Percentiles rank a stretch among this genome's conserved stretches.
Conservation (phyloP, 2,797 vertebrate species). For the Chaetodon trifasciatus region DNA sequence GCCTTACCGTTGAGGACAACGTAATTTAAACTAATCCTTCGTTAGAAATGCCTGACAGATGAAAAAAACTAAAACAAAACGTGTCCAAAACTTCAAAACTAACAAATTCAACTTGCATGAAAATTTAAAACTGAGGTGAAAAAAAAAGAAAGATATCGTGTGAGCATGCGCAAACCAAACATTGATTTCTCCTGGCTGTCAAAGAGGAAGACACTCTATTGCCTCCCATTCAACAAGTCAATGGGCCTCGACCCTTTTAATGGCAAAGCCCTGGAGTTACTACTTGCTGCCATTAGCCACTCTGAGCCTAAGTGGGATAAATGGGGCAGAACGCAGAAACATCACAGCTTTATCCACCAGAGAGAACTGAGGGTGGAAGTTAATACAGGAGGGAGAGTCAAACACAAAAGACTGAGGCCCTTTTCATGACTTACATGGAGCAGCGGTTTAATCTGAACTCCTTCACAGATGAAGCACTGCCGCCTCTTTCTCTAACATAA, state of each 20-base stretch:
- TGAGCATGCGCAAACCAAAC: conserved; percentile 1
- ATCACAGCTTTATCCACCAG: conserved; percentile 43
- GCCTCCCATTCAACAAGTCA: conserved; percentile 58
- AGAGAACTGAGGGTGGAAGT: conserved; percentile 17
- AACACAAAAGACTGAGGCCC: background rate
- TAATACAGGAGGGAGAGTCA: background rate
- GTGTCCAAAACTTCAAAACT: background rate
- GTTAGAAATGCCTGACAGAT: background rate
- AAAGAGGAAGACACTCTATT: conserved; percentile 40
- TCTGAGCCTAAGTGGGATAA: conserved; percentile 57
- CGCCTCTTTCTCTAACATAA: background rate
- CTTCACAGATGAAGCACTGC: background rate
- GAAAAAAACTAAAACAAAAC: background rate
- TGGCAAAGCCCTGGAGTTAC: conserved; percentile 58
- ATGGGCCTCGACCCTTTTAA: conserved; percentile 65
- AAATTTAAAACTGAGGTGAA: background rate
- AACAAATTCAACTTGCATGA: background rate
- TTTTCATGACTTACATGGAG: conserved; percentile 3
- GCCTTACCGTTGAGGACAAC: background rate
- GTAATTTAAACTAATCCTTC: background rate
- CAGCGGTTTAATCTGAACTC: conserved; percentile 2
- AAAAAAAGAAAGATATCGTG: background rate
- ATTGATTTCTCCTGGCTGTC: conserved; percentile 43
- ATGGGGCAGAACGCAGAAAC: conserved; percentile 50
- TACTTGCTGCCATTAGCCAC: conserved; percentile 59